Evolutionary conservation across 2,888 invertebrate species (phyloP).

Genomic region (Taenaris catops): DNA sequence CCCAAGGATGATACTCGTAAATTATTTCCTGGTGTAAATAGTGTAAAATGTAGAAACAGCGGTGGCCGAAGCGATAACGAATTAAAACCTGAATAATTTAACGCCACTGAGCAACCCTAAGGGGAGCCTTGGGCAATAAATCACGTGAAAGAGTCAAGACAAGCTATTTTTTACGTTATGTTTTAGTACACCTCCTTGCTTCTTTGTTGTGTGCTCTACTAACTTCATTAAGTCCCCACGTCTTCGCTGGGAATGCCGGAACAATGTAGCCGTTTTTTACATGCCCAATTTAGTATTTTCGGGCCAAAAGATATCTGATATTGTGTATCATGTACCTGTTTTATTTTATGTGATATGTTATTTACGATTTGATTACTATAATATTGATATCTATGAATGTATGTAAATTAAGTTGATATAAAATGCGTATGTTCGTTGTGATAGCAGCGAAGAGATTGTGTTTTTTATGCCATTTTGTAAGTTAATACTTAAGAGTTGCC

Average conservation of each 20-base stretch:
- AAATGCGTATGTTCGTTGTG: too few relatives aligned
- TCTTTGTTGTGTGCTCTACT: slow-evolving; percentile 53
- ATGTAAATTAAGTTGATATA: too few relatives aligned
- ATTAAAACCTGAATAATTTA: slow-evolving; percentile 78
- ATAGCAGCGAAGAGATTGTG: too few relatives aligned
- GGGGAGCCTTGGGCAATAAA: slow-evolving; percentile 60
- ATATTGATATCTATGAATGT: too few relatives aligned
- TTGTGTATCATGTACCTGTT: slow-evolving; percentile 5
- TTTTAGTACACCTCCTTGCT: slow-evolving; percentile 63
- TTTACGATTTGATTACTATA: too few relatives aligned
- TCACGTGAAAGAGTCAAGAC: slow-evolving; percentile 64
- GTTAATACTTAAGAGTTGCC: too few relatives aligned
- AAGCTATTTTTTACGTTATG: slow-evolving; percentile 64
- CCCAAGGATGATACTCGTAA: slow-evolving; percentile 47
- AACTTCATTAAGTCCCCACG: slow-evolving; percentile 55
- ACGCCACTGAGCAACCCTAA: slow-evolving; percentile 51
- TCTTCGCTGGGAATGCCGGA: slow-evolving; percentile 49
- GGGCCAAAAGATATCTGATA: slow-evolving; percentile 34
- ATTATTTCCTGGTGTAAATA: slow-evolving; percentile 70
- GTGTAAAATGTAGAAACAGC: slow-evolving; percentile 60
- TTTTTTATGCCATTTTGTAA: too few relatives aligned
- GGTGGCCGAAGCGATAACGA: slow-evolving; percentile 65
- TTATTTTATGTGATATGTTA: too few relatives aligned
- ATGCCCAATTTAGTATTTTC: slow-evolving; percentile 59
- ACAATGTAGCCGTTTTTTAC: slow-evolving; percentile 54